phyloP scores from a whole-genome alignment of 2,888 invertebrate species.

The Aphidoletes aphidimyza region DNA sequence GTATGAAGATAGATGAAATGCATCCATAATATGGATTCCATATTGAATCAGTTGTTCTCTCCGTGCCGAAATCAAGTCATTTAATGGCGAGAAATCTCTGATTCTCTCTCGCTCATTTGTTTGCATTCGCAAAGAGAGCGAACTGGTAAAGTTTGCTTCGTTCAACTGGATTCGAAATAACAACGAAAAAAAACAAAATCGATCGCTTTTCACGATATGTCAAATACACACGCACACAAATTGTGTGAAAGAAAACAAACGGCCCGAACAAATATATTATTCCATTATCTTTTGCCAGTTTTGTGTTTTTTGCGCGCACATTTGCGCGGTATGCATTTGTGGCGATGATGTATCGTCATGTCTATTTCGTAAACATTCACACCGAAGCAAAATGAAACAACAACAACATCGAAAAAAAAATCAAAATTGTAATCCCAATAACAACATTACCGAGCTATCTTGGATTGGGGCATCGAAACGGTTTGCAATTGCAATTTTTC shows the following conservation, averaged over 20 bases:
- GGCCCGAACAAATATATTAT: slow-evolving; percentile 42
- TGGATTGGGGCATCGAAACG: too few relatives aligned
- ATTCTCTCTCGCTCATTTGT: neutral
- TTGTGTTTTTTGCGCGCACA: slow-evolving; percentile 40
- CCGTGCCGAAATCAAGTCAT: slow-evolving; percentile 37
- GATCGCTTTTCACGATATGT: slow-evolving; percentile 37
- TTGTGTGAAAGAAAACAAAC: neutral
- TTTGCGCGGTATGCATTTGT: neutral
- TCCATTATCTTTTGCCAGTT: slow-evolving; percentile 37
- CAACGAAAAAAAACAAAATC: neutral
- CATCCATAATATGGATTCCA: slow-evolving; percentile 4
- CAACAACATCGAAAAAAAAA: too few relatives aligned
- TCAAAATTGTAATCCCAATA: too few relatives aligned
- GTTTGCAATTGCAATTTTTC: neutral
- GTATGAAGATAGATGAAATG: slow-evolving; percentile 8
- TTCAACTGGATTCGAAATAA: too few relatives aligned
- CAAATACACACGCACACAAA: slow-evolving; percentile 50
- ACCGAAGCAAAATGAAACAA: neutral
- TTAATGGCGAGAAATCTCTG: too few relatives aligned
- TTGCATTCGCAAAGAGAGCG: neutral
- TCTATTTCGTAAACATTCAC: slow-evolving; percentile 52
- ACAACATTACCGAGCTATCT: neutral
- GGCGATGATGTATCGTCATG: slow-evolving; percentile 49
- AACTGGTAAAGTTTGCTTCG: too few relatives aligned
- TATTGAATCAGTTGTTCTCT: neutral